Evolutionary conservation across 2,113 vertebrate species (phyloP).

Genomic region (Grantiella picta): DNA sequence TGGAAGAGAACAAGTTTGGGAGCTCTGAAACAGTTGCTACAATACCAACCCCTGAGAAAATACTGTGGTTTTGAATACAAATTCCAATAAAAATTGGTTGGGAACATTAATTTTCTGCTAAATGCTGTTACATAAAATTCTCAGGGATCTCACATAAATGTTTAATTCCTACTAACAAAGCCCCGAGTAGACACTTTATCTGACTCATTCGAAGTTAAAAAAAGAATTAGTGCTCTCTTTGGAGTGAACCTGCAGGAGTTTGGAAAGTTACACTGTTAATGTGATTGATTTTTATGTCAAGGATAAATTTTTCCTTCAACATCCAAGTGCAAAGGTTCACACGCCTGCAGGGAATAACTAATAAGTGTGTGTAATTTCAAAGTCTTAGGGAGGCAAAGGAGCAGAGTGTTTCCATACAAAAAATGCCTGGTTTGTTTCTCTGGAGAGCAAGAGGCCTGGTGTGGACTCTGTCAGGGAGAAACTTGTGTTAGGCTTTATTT

Average conservation of each 20-base stretch:
- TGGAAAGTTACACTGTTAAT: not conserved
- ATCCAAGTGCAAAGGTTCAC: constrained; percentile 30
- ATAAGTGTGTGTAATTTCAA: not conserved
- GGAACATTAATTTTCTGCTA: not conserved
- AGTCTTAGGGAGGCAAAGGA: not conserved
- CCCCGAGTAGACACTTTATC: not conserved
- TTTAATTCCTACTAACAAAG: not conserved
- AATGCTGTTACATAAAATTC: not conserved
- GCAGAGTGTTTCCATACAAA: not conserved
- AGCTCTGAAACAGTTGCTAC: not conserved
- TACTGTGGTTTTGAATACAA: not conserved
- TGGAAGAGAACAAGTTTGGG: not conserved
- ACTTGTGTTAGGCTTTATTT: not conserved
- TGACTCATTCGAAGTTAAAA: not conserved
- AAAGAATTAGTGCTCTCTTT: constrained; percentile 13
- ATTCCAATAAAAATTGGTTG: not conserved
- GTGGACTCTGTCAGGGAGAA: not conserved
- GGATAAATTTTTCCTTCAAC: constrained; percentile 35
- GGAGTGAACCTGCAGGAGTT: constrained; percentile 19
- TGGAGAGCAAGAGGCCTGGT: not conserved
- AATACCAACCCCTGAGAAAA: not conserved
- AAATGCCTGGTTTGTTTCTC: not conserved
- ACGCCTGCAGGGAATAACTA: not conserved
- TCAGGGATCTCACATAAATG: not conserved
- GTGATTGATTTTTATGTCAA: constrained; percentile 38